These are phyloP conservation scores for Trogon melanurus DNA, from an alignment of 2,113 vertebrate species.

Conservation along the genomic window DNA sequence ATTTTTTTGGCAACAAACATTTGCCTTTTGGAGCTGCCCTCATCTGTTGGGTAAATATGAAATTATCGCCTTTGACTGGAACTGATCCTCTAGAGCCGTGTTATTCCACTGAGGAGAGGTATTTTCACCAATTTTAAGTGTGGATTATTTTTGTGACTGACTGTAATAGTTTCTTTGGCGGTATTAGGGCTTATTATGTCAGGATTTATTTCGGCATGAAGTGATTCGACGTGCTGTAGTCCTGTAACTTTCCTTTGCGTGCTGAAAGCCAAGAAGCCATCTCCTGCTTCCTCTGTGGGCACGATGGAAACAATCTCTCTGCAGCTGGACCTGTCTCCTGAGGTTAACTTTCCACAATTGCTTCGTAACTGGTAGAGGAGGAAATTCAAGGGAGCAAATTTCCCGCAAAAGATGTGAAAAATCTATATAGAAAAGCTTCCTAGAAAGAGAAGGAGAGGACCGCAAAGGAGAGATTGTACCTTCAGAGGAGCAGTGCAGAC, in stretches of 20 bases:
- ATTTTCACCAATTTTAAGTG: constrained; percentile 23
- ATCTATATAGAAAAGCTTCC: background rate
- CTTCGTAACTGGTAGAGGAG: background rate
- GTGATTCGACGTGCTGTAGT: constrained; percentile 10
- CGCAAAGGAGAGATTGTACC: background rate
- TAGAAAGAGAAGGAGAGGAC: background rate
- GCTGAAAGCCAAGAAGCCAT: background rate
- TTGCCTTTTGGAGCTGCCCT: constrained; percentile 35
- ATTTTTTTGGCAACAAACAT: background rate
- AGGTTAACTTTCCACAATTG: background rate
- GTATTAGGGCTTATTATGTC: constrained; percentile 66
- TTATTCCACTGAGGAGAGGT: constrained; percentile 29
- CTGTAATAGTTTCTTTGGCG: constrained; percentile 58
- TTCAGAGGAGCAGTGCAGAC: background rate
- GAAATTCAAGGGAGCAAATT: background rate
- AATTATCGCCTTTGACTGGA: constrained; percentile 34
- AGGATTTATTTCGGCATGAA: constrained; percentile 54
- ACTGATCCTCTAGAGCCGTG: constrained; percentile 40
- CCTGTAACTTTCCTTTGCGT: background rate
- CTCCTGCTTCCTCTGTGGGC: background rate
- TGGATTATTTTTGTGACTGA: constrained; percentile 61
- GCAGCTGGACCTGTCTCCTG: background rate
- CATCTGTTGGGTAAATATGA: constrained; percentile 12
- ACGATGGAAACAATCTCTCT: background rate
- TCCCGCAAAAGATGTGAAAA: background rate